Percentiles rank a stretch among this genome's conserved stretches.
Evolutionary conservation across 2,797 vertebrate genomes (phyloP).

Genomic region (Otus scops): DNA sequence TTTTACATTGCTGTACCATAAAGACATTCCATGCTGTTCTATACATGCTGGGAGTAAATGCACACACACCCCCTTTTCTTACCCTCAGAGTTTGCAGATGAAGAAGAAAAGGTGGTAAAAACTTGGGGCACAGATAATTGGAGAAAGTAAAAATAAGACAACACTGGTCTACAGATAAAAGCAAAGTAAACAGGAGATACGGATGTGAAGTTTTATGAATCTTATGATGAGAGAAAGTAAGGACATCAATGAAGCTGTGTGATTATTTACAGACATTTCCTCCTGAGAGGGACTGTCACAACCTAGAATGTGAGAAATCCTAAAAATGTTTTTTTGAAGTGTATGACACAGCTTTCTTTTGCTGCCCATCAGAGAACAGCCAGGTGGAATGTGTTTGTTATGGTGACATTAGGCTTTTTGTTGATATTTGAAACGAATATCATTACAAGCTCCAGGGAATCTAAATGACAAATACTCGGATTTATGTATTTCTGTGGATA

Average conservation of each 20-base stretch:
- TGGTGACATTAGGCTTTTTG: neutral
- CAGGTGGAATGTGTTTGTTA: neutral
- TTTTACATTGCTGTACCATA: neutral
- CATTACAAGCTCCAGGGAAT: neutral
- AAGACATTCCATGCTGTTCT: neutral
- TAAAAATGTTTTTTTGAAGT: neutral
- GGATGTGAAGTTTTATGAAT: neutral
- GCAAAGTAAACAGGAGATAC: neutral
- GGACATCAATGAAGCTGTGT: neutral
- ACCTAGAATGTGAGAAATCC: neutral
- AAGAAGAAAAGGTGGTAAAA: neutral
- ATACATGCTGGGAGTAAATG: neutral
- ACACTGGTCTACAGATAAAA: neutral
- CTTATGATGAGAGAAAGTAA: neutral
- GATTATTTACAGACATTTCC: neutral
- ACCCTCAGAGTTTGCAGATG: neutral
- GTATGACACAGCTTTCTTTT: neutral
- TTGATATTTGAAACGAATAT: neutral
- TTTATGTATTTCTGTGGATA: neutral
- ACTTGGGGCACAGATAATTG: neutral
- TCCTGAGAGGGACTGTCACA: neutral
- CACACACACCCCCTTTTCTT: neutral
- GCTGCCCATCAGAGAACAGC: neutral
- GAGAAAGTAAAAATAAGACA: neutral
- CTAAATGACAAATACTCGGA: neutral